These are phyloP conservation scores for Grammomys surdaster DNA, from an alignment of 2,113 vertebrate species.

Conservation along the genomic window DNA sequence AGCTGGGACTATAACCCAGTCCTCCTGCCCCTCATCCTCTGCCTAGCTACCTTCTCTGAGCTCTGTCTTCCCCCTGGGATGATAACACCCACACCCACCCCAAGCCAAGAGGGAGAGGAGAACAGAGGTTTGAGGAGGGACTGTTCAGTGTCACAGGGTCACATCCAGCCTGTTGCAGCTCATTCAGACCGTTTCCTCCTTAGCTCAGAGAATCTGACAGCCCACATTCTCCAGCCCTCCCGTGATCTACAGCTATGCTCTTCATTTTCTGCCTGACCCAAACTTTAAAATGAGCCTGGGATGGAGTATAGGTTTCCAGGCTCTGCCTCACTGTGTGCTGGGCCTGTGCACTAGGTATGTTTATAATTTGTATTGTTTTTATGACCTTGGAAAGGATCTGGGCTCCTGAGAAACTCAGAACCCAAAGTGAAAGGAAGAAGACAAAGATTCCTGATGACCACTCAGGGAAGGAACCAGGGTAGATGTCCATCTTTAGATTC, in stretches of 20 bases:
- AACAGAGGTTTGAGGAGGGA: background rate
- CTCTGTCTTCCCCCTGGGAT: no score
- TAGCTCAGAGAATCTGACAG: background rate
- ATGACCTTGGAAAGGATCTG: background rate
- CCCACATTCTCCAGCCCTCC: background rate
- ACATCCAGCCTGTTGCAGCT: background rate
- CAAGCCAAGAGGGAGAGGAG: background rate
- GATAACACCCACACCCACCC: background rate
- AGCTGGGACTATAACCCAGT: background rate
- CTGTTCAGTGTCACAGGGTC: no score
- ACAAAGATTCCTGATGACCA: background rate
- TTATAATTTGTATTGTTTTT: background rate
- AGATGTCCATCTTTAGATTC: background rate
- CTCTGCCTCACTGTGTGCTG: background rate
- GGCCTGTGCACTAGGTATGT: background rate
- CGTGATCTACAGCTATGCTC: fast-evolving
- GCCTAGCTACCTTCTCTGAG: background rate
- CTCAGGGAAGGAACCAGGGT: background rate
- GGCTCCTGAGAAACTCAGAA: background rate
- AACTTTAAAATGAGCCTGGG: background rate
- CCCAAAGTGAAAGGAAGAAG: background rate
- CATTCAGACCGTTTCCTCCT: fast-evolving
- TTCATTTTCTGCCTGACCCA: background rate
- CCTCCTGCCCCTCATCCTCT: background rate
- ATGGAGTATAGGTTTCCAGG: fast-evolving